phyloP scores from a whole-genome alignment of 1,140 invertebrate genomes.

The Onthophagus taurus region DNA sequence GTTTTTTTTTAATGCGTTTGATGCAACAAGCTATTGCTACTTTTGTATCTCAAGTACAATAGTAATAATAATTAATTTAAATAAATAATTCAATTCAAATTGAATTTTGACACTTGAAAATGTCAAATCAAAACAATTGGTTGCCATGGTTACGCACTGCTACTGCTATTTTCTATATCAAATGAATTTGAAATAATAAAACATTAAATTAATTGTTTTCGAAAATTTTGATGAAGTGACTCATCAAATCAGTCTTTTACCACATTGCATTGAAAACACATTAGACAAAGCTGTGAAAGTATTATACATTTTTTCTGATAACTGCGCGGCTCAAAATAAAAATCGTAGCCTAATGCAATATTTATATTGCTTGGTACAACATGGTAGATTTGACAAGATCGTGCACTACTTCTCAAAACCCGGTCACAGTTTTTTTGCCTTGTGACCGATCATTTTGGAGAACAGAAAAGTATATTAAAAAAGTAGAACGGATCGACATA shows the following conservation, averaged over 20 bases:
- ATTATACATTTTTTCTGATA: neutral
- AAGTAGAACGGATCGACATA: conserved; percentile 6
- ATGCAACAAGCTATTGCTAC: too few relatives aligned
- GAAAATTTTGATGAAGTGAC: too few relatives aligned
- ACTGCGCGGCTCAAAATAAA: neutral
- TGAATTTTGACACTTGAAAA: too few relatives aligned
- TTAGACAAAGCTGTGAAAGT: neutral
- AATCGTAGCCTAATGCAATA: conserved; percentile 7
- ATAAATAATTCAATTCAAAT: too few relatives aligned
- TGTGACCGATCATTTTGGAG: conserved; percentile 10
- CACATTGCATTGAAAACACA: neutral
- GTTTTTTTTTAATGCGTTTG: too few relatives aligned
- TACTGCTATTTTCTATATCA: too few relatives aligned
- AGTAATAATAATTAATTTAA: too few relatives aligned
- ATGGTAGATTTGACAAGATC: conserved; percentile 4
- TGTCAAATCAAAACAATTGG: too few relatives aligned
- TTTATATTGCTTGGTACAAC: neutral
- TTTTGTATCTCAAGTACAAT: too few relatives aligned
- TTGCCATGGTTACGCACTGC: too few relatives aligned
- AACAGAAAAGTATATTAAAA: conserved; percentile 12
- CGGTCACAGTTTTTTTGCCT: conserved; percentile 9
- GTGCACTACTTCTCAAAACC: conserved; percentile 13
- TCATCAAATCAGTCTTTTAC: conserved; percentile 8
- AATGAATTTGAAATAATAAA: too few relatives aligned
- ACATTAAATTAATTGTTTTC: too few relatives aligned